phyloP scores from a whole-genome alignment of 2,113 vertebrate genomes.

The Quiscalus mexicanus region DNA sequence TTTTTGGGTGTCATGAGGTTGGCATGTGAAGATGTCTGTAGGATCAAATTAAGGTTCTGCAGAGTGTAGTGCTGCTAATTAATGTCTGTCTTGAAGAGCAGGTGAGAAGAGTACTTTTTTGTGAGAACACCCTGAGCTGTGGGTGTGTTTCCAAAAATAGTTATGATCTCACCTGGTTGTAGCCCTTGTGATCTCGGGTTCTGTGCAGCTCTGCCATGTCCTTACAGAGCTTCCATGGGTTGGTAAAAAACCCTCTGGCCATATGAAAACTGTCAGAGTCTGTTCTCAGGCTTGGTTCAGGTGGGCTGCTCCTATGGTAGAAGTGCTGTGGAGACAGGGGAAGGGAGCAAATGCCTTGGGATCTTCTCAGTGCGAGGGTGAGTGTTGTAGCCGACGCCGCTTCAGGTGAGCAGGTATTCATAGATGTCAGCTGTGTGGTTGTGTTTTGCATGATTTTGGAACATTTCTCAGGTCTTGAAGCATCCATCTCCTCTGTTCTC shows the following conservation, averaged over 20 bases:
- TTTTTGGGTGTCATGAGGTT: not conserved
- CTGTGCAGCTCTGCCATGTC: not conserved
- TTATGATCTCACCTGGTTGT: accelerated
- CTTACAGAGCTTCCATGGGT: not conserved
- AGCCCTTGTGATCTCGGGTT: not conserved
- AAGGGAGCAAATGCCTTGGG: not conserved
- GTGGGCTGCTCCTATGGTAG: not conserved
- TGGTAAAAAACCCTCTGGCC: not conserved
- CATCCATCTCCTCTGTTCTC: not conserved
- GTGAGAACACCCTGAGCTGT: not conserved
- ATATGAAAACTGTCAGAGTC: not conserved
- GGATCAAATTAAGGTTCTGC: not conserved
- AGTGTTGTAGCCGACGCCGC: no score
- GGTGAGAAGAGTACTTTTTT: not conserved
- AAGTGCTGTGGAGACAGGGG: not conserved
- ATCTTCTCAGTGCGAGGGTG: not conserved
- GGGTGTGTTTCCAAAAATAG: not conserved
- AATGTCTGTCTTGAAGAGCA: not conserved
- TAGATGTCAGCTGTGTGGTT: not conserved
- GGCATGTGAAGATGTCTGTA: not conserved
- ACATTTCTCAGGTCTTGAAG: not conserved
- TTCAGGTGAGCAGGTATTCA: not conserved
- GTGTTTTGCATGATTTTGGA: not conserved
- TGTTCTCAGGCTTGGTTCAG: not conserved
- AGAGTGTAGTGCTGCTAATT: not conserved